Conservation (phyloP, 2,888 invertebrate genomes). For the Neuroscelio doddi region DNA sequence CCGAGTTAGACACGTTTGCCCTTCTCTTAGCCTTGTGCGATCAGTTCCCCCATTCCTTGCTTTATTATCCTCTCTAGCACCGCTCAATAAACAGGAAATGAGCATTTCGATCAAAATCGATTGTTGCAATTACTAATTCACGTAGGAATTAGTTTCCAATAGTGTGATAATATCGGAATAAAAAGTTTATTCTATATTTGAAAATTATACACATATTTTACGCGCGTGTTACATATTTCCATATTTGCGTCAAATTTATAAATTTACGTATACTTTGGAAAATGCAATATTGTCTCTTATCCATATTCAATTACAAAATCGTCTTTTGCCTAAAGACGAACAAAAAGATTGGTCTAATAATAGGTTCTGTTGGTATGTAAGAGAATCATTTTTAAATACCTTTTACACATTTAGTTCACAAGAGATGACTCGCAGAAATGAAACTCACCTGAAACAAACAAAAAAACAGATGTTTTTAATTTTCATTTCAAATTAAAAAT, state of each 20-base stretch:
- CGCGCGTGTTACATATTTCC: too few relatives aligned
- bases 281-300: too few relatives aligned
- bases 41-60: constrained; percentile 55
- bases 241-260: too few relatives aligned
- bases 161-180: constrained; percentile 18
- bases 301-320: too few relatives aligned
- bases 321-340: too few relatives aligned
- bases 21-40: constrained; percentile 59
- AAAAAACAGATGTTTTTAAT: neutral
- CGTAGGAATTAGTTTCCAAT: constrained; percentile 42
- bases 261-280: too few relatives aligned
- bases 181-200: too few relatives aligned
- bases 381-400: too few relatives aligned
- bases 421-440: neutral
- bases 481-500: neutral
- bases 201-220: too few relatives aligned
- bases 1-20: constrained; percentile 59
- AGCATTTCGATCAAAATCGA: constrained; percentile 71
- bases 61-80: constrained; percentile 51
- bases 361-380: too few relatives aligned
- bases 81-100: constrained; percentile 67
- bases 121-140: constrained; percentile 66
- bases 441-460: neutral
- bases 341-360: too few relatives aligned
- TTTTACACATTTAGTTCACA: too few relatives aligned